A percentile compares a stretch with the other conserved stretches of the same genome.
These are phyloP conservation scores for Carlito syrichta DNA, from an alignment of 2,113 vertebrate genomes.

Conservation along the genomic window DNA sequence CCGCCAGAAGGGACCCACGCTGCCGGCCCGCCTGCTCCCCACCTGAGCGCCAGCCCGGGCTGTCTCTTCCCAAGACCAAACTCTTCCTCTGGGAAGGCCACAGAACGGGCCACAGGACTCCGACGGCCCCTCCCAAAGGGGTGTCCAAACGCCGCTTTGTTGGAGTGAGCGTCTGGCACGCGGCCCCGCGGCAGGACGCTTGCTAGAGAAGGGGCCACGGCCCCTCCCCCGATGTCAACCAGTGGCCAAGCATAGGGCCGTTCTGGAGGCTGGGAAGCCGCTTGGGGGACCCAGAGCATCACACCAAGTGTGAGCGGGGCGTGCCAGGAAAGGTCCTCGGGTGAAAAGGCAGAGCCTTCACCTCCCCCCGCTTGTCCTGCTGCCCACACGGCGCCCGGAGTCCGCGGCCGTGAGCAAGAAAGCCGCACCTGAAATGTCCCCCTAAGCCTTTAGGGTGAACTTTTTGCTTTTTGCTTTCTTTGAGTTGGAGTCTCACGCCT, in stretches of 20 bases:
- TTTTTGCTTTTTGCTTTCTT: no score
- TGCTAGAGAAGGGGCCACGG: accelerated
- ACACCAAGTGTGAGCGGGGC: background rate
- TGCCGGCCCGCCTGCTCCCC: background rate
- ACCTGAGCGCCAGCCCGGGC: background rate
- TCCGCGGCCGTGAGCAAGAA: background rate
- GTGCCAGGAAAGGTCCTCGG: no score
- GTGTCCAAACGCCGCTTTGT: background rate
- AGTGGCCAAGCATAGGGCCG: background rate
- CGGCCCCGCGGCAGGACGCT: background rate
- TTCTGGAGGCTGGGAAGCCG: background rate
- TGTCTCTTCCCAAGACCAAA: background rate
- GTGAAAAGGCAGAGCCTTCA: background rate
- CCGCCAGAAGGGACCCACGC: background rate
- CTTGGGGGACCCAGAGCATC: background rate
- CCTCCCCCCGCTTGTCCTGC: background rate
- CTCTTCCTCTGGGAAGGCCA: background rate
- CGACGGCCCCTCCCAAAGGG: background rate
- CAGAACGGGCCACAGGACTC: background rate
- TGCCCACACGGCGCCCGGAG: no score
- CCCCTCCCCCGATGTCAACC: background rate
- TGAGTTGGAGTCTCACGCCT: no score
- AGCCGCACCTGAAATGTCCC: background rate
- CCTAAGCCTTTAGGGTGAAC: no score
- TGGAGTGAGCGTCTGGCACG: accelerated